phyloP scores from a whole-genome alignment of 2,113 vertebrate genomes.

The Patagioenas fasciata region DNA sequence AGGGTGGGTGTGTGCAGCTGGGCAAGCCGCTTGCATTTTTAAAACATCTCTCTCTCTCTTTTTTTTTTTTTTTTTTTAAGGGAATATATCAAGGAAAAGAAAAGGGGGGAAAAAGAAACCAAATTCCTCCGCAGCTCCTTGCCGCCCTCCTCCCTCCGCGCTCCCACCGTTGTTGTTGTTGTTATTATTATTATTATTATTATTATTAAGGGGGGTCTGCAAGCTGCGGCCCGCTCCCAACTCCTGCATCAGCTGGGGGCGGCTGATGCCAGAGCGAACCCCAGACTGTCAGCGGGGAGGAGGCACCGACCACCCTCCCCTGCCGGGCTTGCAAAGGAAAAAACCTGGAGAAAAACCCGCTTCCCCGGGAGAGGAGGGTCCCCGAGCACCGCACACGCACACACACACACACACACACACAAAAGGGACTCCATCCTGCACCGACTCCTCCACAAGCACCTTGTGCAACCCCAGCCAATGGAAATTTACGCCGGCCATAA shows the following conservation, averaged over 20 bases:
- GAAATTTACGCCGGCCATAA: conserved; percentile 41
- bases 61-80: neutral
- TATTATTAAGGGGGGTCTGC: neutral
- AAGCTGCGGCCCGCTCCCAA: conserved; percentile 22
- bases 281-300: conserved; percentile 57
- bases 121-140: neutral
- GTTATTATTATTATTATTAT: neutral
- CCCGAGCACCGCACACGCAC: neutral
- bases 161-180: neutral
- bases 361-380: neutral
- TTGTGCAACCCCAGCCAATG: conserved; percentile 25
- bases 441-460: neutral
- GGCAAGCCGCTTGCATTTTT: conserved; percentile 33
- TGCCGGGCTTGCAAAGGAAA: conserved; percentile 18
- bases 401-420: neutral
- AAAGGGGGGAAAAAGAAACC: neutral
- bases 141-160: neutral
- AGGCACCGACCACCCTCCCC: neutral
- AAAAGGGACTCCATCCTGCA: conserved; percentile 8
- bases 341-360: conserved; percentile 18
- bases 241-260: conserved; percentile 71
- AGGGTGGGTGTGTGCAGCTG: neutral
- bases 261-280: conserved; percentile 41
- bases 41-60: neutral
- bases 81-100: neutral